Evolutionary conservation across 2,888 invertebrate genomes (phyloP).

Genomic region (Alentia gelatinosa): DNA sequence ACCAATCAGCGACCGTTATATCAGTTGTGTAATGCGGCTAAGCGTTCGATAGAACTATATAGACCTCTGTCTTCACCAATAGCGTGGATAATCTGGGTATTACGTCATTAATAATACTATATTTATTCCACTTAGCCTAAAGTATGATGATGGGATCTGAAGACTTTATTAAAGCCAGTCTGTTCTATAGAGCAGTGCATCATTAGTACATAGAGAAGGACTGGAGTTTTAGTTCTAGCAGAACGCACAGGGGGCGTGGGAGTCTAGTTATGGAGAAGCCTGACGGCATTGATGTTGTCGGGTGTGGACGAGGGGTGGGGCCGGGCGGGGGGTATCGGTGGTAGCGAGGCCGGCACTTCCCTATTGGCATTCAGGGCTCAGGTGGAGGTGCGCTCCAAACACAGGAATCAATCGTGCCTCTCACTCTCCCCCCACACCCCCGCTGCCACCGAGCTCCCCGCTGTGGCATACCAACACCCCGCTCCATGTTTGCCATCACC

Average conservation of each 20-base stretch:
- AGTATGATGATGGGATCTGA: no score
- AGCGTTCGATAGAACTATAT: no score
- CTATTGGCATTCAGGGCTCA: slow-evolving; percentile 45
- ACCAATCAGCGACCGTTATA: no score
- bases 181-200: no score
- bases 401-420: slow-evolving; percentile 34
- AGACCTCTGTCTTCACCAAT: no score
- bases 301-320: not conserved
- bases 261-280: not conserved
- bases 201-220: no score
- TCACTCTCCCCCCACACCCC: slow-evolving; percentile 5
- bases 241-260: not conserved
- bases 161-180: no score
- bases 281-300: not conserved
- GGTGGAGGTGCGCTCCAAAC: slow-evolving; percentile 45
- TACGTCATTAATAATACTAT: no score
- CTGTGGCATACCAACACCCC: slow-evolving; percentile 23
- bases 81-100: no score
- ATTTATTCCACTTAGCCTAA: no score
- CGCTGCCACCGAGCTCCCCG: not conserved
- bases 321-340: not conserved
- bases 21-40: no score
- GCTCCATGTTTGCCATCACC: not conserved
- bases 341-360: not conserved
- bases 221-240: not conserved